A percentile compares a stretch with the other conserved stretches of the same genome.
phyloP scores from a whole-genome alignment of 2,888 invertebrate species.

The Chymomyza caudatula region DNA sequence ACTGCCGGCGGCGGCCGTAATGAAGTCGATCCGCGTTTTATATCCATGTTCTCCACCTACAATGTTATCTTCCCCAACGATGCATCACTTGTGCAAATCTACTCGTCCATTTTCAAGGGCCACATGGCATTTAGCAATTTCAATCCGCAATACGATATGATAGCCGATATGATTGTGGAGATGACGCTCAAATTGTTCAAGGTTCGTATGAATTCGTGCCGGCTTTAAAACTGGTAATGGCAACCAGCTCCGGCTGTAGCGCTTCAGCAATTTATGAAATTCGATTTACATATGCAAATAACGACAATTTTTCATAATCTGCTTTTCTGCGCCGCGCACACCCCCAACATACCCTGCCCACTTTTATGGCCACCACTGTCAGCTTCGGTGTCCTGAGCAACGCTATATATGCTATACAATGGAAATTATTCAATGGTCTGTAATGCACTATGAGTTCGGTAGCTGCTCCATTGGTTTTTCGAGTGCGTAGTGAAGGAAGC shows the following conservation, averaged over 20 bases:
- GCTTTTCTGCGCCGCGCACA: slow-evolving; percentile 50
- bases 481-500: slow-evolving; percentile 33
- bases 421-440: slow-evolving; percentile 77
- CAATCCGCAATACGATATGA: slow-evolving; percentile 82
- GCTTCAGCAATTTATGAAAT: slow-evolving; percentile 75
- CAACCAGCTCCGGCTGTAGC: slow-evolving; percentile 12
- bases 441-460: slow-evolving; percentile 55
- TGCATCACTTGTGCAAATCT: slow-evolving; percentile 88
- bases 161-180: slow-evolving; percentile 84
- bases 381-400: slow-evolving; percentile 36
- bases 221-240: not conserved
- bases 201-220: slow-evolving; percentile 76
- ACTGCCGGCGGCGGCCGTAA: slow-evolving; percentile 93
- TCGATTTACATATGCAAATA: slow-evolving; percentile 78
- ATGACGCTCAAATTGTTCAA: slow-evolving; percentile 91
- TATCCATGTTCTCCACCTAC: slow-evolving; percentile 92
- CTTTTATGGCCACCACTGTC: not conserved
- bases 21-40: slow-evolving; percentile 93
- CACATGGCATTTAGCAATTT: slow-evolving; percentile 84
- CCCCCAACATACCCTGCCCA: slow-evolving; percentile 29
- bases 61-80: slow-evolving; percentile 92
- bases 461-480: slow-evolving; percentile 60
- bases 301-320: slow-evolving; percentile 77
- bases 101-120: slow-evolving; percentile 87
- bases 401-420: slow-evolving; percentile 50